Conservation (phyloP, 2,888 invertebrate genomes). For the Trissolcus japonicus region DNA sequence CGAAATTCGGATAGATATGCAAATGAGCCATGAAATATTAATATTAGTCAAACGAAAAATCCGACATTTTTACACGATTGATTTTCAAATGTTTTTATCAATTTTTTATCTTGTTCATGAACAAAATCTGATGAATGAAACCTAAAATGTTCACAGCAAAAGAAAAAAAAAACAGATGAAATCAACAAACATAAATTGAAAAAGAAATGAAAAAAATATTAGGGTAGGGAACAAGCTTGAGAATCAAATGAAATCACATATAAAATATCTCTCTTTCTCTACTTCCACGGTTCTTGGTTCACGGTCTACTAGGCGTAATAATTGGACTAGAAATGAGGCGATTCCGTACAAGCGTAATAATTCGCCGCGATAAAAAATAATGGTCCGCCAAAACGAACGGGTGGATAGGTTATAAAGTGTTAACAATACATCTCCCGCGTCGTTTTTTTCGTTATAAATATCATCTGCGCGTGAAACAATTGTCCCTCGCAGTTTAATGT, state of each 20-base stretch:
- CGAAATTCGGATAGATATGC: too few species aligned
- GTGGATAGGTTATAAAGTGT: constrained; percentile 8
- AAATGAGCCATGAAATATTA: too few species aligned
- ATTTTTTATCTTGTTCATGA: too few species aligned
- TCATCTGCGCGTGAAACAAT: constrained; percentile 21
- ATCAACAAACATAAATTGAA: too few species aligned
- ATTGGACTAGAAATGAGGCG: constrained; percentile 24
- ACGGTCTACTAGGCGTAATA: constrained; percentile 15
- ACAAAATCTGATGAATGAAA: too few species aligned
- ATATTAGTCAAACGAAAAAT: too few species aligned
- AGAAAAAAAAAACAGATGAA: too few species aligned
- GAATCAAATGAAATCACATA: constrained; percentile 3
- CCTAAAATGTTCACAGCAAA: too few species aligned
- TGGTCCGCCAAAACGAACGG: constrained; percentile 3
- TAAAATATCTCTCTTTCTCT: constrained; percentile 14
- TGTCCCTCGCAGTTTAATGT: constrained; percentile 10
- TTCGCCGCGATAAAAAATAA: constrained; percentile 22
- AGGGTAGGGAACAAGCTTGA: too few species aligned
- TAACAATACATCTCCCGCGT: constrained; percentile 13
- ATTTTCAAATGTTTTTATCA: too few species aligned
- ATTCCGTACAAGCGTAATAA: constrained; percentile 12
- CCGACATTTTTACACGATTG: too few species aligned
- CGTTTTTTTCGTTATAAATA: constrained; percentile 10
- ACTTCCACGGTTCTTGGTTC: constrained; percentile 15
- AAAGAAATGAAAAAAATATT: too few species aligned